Evolutionary conservation across 2,113 vertebrate species (phyloP).

Genomic region (Bucco capensis): DNA sequence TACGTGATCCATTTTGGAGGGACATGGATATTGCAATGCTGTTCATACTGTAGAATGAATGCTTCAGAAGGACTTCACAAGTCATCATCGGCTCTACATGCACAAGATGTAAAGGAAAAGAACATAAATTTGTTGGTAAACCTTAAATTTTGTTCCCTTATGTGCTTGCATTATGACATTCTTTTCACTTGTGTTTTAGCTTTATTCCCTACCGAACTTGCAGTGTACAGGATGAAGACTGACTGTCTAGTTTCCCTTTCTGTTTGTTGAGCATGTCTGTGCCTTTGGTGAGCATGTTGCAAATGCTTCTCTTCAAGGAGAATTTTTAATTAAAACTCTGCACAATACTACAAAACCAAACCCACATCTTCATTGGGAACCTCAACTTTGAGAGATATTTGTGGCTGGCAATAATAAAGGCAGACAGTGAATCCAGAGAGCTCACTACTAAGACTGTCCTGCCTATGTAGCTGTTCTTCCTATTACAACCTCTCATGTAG

Average conservation of each 20-base stretch:
- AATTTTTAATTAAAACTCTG: neutral
- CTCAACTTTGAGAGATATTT: neutral
- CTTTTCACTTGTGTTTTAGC: neutral
- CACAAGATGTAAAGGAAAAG: neutral
- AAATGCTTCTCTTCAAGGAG: neutral
- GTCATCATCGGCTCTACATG: neutral
- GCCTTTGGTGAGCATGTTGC: neutral
- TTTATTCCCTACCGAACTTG: neutral
- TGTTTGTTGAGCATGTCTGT: rapidly evolving
- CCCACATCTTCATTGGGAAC: neutral
- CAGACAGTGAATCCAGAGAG: neutral
- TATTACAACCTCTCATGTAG: neutral
- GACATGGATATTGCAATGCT: neutral
- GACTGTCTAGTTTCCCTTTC: neutral
- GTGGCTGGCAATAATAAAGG: neutral
- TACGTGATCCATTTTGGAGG: neutral
- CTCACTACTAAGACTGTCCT: rapidly evolving
- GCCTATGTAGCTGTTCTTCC: neutral
- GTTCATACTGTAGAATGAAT: neutral
- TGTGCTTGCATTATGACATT: neutral
- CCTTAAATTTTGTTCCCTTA: neutral
- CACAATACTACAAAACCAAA: neutral
- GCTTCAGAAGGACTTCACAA: neutral
- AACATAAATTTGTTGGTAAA: neutral
- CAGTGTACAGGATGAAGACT: neutral